Evolutionary conservation across 35 echinoderm and acorn worm species (phyloP).

Genomic region (Lytechinus variegatus): DNA sequence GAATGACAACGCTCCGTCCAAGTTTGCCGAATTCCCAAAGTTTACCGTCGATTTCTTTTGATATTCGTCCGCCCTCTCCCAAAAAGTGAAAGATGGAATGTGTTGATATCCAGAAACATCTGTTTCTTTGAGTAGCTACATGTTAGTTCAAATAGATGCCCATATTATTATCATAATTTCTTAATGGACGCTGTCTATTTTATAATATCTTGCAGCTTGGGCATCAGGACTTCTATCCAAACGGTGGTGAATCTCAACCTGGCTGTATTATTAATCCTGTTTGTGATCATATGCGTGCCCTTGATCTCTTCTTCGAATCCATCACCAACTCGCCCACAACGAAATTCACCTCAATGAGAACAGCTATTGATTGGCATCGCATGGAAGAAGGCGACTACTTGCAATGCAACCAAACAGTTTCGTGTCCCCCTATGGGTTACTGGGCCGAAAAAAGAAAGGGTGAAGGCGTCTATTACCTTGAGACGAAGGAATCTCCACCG

Average conservation of each 20-base stretch:
- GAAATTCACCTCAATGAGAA: slow-evolving; percentile 25
- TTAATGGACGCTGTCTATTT: neutral
- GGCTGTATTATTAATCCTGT: slow-evolving; percentile 57
- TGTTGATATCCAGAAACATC: too few relatives aligned
- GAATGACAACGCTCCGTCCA: too few relatives aligned
- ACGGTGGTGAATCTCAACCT: slow-evolving; percentile 68
- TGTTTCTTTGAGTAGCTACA: too few relatives aligned
- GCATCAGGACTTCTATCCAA: slow-evolving; percentile 68
- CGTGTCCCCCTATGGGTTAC: slow-evolving; percentile 69
- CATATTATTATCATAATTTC: too few relatives aligned
- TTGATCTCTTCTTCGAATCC: slow-evolving; percentile 66
- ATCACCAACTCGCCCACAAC: neutral
- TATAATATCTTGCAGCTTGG: slow-evolving; percentile 34
- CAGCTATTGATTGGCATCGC: neutral
- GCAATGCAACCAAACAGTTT: slow-evolving; percentile 2
- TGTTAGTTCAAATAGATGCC: too few relatives aligned
- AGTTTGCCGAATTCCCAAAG: too few relatives aligned
- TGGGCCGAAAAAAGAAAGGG: neutral
- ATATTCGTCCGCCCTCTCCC: too few relatives aligned
- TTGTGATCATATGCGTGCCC: slow-evolving; percentile 61
- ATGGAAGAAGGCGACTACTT: slow-evolving; percentile 46
- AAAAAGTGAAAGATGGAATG: too few relatives aligned
- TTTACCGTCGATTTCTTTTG: too few relatives aligned
- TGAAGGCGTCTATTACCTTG: slow-evolving; percentile 54
- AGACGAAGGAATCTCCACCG: slow-evolving; percentile 45